Percentiles rank a stretch among this genome's conserved stretches.
Conservation (phyloP, 2,888 invertebrate species). For the Tenthredo mesomela region DNA sequence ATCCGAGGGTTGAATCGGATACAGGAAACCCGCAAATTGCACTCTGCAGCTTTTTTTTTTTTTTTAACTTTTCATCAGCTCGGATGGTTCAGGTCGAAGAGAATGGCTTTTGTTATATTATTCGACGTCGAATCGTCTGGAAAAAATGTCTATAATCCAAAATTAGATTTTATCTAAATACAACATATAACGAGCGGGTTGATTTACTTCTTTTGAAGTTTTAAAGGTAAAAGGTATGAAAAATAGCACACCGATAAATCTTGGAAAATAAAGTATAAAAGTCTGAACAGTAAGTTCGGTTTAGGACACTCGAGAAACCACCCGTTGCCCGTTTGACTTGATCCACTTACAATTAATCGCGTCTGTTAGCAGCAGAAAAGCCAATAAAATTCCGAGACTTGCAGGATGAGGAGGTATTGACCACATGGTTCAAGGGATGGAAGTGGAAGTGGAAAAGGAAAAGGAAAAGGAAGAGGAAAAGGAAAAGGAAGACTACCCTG, state of each 20-base stretch:
- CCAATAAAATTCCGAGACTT: constrained; percentile 53
- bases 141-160: not conserved
- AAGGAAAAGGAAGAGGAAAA: not conserved
- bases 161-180: too few relatives aligned
- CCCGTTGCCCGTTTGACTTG: constrained; percentile 43
- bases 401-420: constrained; percentile 52
- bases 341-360: constrained; percentile 56
- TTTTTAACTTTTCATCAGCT: not conserved
- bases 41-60: not conserved
- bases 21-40: not conserved
- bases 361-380: constrained; percentile 40
- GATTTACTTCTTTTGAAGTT: not conserved
- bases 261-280: constrained; percentile 1
- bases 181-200: too few relatives aligned
- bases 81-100: not conserved
- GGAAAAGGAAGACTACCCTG: constrained; percentile 14
- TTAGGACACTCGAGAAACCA: not conserved
- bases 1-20: constrained; percentile 31
- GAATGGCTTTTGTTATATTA: too few relatives aligned
- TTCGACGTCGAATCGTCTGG: too few relatives aligned
- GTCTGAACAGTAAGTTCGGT: not conserved
- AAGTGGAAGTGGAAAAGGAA: not conserved
- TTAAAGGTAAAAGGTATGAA: not conserved
- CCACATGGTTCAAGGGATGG: constrained; percentile 9
- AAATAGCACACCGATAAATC: not conserved